Base-by-base conservation (phyloP, 2,888 invertebrate species). In the Patella caerulea region DNA sequence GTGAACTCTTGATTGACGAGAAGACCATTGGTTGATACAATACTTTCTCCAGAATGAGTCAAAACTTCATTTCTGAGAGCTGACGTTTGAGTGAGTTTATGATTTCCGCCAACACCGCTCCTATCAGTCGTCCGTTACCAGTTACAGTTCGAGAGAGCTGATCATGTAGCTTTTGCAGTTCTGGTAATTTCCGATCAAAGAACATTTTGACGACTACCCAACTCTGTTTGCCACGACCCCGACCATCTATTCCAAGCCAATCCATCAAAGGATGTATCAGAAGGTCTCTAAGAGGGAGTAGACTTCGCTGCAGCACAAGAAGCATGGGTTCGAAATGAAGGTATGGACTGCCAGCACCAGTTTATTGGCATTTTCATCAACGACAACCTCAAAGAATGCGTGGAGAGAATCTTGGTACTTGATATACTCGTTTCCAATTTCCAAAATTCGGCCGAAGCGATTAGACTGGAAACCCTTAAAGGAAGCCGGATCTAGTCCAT, bases 171-270 rank as follows among this genome's bases (percentile, higher is more conserved):
- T 65, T 65, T 65, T 65, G 19, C 3, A 65, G 65, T 11, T 65
- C 19, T 65, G 65, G 65, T 65, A 65, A 11, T 65, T 65, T 65
- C 19, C 24, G 65, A 65, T 65, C 65, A 65, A 65, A 65, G 9
- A 65, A 65, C 11, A 65, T 65, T 65, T 65, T 65, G 65, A 65
- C 65, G n/a, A 17, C 65, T 65, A 24, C 24, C 65, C 65, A 65
- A 65, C 65, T 65, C 65, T 65, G 65, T 65, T 65, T 65, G 7
- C 65, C 17, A 19, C 7, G 65, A 11, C 65, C 65, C 3, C 65
- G 65, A 19, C 65, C 65, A 11, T 65, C 65, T n/a, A 65, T 65
- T 65, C 65, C 65, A 7, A 65, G 65, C n/a, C 1, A 65, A 7
- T 65, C 65, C 65, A 65, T 65, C 11, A 65, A 17, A 65, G 65